These are phyloP conservation scores for Erannis defoliaria DNA, from an alignment of 2,888 invertebrate species.

Conservation along the genomic window DNA sequence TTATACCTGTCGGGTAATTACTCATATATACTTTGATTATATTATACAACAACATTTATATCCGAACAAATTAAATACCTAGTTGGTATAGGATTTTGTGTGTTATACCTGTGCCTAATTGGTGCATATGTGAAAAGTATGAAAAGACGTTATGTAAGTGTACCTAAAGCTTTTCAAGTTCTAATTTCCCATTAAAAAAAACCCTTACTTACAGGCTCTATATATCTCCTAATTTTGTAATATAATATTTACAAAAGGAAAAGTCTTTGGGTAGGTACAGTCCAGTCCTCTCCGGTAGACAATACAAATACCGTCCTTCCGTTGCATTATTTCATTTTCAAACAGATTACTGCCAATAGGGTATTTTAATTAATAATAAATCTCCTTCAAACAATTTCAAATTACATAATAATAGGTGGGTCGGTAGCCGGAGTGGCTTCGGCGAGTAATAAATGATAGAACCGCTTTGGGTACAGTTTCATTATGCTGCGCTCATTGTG, in stretches of 20 bases:
- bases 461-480: constrained; percentile 65
- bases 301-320: constrained; percentile 35
- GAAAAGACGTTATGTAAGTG: too few relatives aligned
- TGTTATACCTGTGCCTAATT: too few relatives aligned
- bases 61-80: too few relatives aligned
- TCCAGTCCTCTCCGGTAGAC: constrained; percentile 5
- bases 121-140: too few relatives aligned
- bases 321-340: constrained; percentile 42
- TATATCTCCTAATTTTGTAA: background rate
- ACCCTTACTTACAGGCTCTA: background rate
- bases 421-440: constrained; percentile 46
- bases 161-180: too few relatives aligned
- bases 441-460: constrained; percentile 62
- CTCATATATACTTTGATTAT: too few relatives aligned
- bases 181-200: too few relatives aligned
- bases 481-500: constrained; percentile 69
- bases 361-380: constrained; percentile 47
- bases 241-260: background rate
- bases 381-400: constrained; percentile 49
- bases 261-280: background rate
- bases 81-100: too few relatives aligned
- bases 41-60: too few relatives aligned
- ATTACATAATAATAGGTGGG: constrained; percentile 48
- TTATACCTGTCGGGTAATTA: too few relatives aligned
- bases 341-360: constrained; percentile 44